Percentiles rank a stretch among this genome's conserved stretches.
Evolutionary conservation across 2,797 vertebrate genomes (phyloP).

Genomic region (Falco naumanni): DNA sequence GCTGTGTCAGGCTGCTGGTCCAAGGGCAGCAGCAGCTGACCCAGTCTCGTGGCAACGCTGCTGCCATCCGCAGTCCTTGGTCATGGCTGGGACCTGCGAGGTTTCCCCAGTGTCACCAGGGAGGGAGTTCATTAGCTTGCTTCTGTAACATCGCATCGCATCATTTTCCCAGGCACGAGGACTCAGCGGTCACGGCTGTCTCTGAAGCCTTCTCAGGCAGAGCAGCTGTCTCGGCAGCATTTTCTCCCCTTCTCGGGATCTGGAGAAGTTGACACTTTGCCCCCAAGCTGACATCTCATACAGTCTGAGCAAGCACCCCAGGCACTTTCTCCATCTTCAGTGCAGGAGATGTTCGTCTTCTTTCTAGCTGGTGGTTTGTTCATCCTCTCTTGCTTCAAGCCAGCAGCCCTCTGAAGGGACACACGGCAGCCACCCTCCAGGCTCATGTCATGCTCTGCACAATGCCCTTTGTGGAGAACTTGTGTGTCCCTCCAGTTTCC

Average conservation of each 20-base stretch:
- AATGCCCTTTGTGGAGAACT: not conserved
- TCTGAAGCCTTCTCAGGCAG: not conserved
- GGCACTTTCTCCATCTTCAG: not conserved
- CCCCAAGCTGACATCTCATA: not conserved
- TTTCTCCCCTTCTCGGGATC: not conserved
- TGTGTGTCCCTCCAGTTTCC: not conserved
- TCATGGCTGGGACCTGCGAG: not conserved
- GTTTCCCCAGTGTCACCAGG: rapidly evolving
- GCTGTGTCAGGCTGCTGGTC: not conserved
- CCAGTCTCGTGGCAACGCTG: not conserved
- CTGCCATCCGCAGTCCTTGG: not conserved
- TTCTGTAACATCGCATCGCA: rapidly evolving
- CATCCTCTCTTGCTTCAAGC: not conserved
- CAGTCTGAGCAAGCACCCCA: not conserved
- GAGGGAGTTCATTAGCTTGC: not conserved
- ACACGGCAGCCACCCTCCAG: not conserved
- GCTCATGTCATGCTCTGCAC: not conserved
- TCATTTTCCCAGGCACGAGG: not conserved
- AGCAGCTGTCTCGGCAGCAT: not conserved
- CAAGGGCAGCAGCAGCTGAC: not conserved
- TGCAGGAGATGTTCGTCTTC: not conserved
- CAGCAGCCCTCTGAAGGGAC: not conserved
- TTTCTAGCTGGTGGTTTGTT: not conserved
- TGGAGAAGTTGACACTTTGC: not conserved
- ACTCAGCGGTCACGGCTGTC: rapidly evolving